Conservation (phyloP, 2,797 vertebrate species). For the Erethizon dorsatum region DNA sequence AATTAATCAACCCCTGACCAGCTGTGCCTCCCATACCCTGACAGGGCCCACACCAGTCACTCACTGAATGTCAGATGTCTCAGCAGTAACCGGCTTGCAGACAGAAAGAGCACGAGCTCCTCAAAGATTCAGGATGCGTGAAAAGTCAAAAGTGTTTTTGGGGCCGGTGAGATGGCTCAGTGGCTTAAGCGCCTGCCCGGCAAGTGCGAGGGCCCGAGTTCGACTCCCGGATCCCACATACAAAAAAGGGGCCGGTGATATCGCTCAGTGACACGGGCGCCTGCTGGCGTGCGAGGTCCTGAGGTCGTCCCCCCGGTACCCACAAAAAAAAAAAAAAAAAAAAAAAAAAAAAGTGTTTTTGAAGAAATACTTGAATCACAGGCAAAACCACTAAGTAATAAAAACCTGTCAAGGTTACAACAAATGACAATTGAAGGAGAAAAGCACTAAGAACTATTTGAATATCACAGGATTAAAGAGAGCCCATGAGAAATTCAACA, state of each 20-base stretch:
- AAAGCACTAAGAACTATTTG: background rate
- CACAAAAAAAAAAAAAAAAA: too few relatives aligned
- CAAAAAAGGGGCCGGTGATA: too few relatives aligned
- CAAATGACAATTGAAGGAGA: background rate
- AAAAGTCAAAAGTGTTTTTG: slow-evolving; percentile 14
- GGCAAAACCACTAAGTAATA: background rate
- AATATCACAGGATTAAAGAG: background rate
- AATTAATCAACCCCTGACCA: background rate
- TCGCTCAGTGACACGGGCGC: too few relatives aligned
- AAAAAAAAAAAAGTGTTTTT: slow-evolving; percentile 20
- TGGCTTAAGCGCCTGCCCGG: too few relatives aligned
- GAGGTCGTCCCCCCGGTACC: too few relatives aligned
- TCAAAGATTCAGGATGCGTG: background rate
- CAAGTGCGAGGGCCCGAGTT: too few relatives aligned
- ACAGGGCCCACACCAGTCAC: background rate
- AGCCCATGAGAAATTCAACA: background rate
- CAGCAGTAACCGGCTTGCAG: background rate
- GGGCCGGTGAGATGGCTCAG: too few relatives aligned
- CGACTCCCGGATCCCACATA: too few relatives aligned
- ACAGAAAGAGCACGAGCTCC: background rate
- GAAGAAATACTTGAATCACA: background rate
- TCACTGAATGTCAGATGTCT: background rate
- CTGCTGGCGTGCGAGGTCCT: too few relatives aligned
- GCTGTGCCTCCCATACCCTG: background rate
- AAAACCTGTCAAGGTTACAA: background rate